phyloP scores from a whole-genome alignment of 1,140 invertebrate genomes.

The Riptortus pedestris region DNA sequence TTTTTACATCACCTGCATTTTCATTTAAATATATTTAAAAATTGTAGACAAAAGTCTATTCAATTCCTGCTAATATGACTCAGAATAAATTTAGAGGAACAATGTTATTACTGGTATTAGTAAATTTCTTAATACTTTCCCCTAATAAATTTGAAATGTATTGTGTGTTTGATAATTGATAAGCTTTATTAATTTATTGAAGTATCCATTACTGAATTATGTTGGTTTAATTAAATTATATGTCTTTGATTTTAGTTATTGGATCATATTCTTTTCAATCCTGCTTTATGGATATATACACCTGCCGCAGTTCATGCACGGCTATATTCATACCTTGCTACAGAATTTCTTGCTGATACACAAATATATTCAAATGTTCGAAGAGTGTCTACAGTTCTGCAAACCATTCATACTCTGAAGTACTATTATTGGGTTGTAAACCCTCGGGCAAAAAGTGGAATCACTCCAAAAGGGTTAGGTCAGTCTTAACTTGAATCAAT shows the following conservation, averaged over 20 bases:
- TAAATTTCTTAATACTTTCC: too few species aligned
- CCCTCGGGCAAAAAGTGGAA: slow-evolving; percentile 87
- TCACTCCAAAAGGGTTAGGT: slow-evolving; percentile 89
- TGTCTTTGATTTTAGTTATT: slow-evolving; percentile 72
- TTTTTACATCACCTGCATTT: too few species aligned
- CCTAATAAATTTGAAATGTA: too few species aligned
- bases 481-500: too few species aligned
- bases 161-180: too few species aligned
- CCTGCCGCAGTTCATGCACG: slow-evolving; percentile 90
- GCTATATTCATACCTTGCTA: slow-evolving; percentile 93
- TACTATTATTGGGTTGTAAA: slow-evolving; percentile 99
- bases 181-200: too few species aligned
- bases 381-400: slow-evolving; percentile 90
- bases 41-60: too few species aligned
- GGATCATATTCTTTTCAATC: slow-evolving; percentile 98
- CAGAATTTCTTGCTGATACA: slow-evolving; percentile 93
- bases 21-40: too few species aligned
- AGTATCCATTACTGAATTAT: too few species aligned
- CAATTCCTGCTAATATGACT: too few species aligned
- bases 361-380: slow-evolving; percentile 96
- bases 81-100: too few species aligned
- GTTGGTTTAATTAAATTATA: not conserved
- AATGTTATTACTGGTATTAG: too few species aligned
- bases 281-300: slow-evolving; percentile 96
- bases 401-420: slow-evolving; percentile 96